Percentiles rank a stretch among this genome's conserved stretches.
Conservation (phyloP, 2,888 invertebrate species). For the Lacanobia oleracea region DNA sequence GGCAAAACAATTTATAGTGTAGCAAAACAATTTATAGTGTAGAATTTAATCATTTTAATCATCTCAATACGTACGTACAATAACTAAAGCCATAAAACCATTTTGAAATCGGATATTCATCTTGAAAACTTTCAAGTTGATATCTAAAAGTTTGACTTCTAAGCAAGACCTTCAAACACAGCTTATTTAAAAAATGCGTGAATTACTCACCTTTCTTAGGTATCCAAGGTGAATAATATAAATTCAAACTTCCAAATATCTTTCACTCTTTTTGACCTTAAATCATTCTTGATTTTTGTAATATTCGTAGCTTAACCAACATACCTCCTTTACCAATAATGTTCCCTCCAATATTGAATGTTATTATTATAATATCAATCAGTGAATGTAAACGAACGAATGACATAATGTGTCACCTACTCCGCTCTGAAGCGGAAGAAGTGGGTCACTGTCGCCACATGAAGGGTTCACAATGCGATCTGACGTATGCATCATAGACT, state of each 20-base stretch:
- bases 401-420: conserved; percentile 30
- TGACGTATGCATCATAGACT: conserved; percentile 43
- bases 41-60: too few species aligned
- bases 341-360: background rate
- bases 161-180: background rate
- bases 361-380: conserved; percentile 26
- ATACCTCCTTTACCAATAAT: background rate
- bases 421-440: conserved; percentile 39
- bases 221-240: too few species aligned
- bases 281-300: background rate
- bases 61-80: background rate
- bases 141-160: background rate
- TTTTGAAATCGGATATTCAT: background rate
- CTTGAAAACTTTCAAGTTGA: background rate
- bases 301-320: too few species aligned
- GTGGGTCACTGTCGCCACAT: conserved; percentile 49
- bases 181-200: background rate
- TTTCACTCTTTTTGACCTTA: background rate
- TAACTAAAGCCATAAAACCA: background rate
- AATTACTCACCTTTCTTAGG: background rate
- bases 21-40: too few species aligned
- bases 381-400: conserved; percentile 14
- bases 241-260: background rate
- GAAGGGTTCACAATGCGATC: conserved; percentile 33
- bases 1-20: too few species aligned